Conservation (phyloP, 2,113 vertebrate genomes). For the Ochotona princeps region DNA sequence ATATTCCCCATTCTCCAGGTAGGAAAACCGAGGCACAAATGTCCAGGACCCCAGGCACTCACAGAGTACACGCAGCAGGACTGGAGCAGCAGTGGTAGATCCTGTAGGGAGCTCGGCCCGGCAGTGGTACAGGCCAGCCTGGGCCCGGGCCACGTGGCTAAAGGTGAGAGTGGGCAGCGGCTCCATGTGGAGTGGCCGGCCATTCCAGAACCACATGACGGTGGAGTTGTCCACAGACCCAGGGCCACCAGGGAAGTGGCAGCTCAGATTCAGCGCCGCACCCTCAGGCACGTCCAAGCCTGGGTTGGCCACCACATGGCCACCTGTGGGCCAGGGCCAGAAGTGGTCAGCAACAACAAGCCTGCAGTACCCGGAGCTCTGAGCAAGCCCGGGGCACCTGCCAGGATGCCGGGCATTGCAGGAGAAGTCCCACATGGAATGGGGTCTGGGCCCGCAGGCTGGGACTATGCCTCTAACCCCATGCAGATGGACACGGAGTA, state of each 20-base stretch:
- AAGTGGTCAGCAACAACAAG: neutral
- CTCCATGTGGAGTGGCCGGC: constrained; percentile 63
- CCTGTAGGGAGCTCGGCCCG: constrained; percentile 58
- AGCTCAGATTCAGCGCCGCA: constrained; percentile 77
- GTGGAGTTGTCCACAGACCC: constrained; percentile 60
- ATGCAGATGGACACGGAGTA: neutral
- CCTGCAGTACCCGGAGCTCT: neutral
- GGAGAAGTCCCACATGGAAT: neutral
- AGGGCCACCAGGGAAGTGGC: constrained; percentile 44
- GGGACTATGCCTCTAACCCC: neutral
- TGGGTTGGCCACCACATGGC: constrained; percentile 69
- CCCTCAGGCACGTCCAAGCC: constrained; percentile 82
- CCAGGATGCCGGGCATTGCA: neutral
- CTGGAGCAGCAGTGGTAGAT: constrained; percentile 28
- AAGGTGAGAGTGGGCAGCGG: constrained; percentile 41
- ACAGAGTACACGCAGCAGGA: constrained; percentile 84
- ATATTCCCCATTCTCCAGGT: neutral
- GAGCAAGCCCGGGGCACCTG: neutral
- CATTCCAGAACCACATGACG: constrained; percentile 85
- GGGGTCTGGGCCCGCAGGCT: neutral
- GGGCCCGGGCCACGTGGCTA: constrained; percentile 24
- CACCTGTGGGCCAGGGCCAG: constrained; percentile 69
- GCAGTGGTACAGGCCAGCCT: constrained; percentile 85
- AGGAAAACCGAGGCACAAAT: neutral
- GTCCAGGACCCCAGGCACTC: constrained; percentile 70